Conservation (phyloP, 2,113 vertebrate genomes). For the Lepus europaeus region DNA sequence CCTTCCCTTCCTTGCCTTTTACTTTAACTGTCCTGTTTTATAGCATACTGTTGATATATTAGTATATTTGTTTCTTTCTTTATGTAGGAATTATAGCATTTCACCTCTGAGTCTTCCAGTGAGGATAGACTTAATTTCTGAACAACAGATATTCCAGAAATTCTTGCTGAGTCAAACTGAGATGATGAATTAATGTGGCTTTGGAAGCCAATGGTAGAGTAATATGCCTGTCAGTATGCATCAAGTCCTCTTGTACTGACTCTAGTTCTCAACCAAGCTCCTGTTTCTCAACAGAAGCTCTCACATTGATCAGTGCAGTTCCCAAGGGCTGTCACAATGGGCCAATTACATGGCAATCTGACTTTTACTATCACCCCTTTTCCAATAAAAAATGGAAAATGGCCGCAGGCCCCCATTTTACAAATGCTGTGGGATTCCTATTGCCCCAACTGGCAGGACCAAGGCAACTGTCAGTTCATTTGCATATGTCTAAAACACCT, state of each 20-base stretch:
- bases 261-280: not conserved
- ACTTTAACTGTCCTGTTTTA: not conserved
- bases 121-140: slow-evolving; percentile 26
- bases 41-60: not conserved
- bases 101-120: not conserved
- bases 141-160: not conserved
- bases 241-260: not conserved
- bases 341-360: not conserved
- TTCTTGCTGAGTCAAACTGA: not conserved
- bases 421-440: not conserved
- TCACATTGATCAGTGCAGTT: not conserved
- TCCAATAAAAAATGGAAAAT: not conserved
- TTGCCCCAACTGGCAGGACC: not conserved
- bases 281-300: not conserved
- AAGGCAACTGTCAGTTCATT: not conserved
- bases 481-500: slow-evolving; percentile 12
- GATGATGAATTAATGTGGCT: not conserved
- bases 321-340: not conserved
- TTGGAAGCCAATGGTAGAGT: not conserved
- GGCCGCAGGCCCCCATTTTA: not conserved
- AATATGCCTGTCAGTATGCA: not conserved
- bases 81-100: not conserved
- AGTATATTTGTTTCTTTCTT: not conserved
- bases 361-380: not conserved
- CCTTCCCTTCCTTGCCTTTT: not conserved